Percentiles rank a stretch among this genome's conserved stretches.
Evolutionary conservation across 2,888 invertebrate genomes (phyloP).

Genomic region (Neoaliturus tenellus): DNA sequence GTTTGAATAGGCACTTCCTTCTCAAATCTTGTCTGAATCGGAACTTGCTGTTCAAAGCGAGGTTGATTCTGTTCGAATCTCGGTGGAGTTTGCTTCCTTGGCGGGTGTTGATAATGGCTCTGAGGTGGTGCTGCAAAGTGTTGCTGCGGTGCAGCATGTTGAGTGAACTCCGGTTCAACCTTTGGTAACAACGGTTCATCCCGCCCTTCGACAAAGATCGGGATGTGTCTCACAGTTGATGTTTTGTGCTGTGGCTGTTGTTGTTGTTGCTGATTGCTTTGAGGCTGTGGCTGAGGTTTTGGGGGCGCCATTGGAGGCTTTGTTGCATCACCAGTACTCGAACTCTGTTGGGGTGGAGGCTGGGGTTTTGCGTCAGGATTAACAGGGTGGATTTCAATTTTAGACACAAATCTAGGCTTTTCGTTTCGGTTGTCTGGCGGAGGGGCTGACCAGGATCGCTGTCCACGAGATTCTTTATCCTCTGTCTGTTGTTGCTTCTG

Average conservation of each 20-base stretch:
- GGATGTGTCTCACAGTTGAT: constrained; percentile 84
- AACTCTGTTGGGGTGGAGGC: constrained; percentile 54
- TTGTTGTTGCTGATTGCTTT: constrained; percentile 42
- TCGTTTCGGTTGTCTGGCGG: constrained; percentile 76
- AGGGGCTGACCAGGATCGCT: constrained; percentile 88
- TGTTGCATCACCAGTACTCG: constrained; percentile 69
- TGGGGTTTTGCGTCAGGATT: constrained; percentile 69
- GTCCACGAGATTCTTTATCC: constrained; percentile 76
- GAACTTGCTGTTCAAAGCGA: constrained; percentile 9
- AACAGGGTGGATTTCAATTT: constrained; percentile 69
- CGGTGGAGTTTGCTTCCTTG: constrained; percentile 1
- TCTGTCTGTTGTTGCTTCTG: constrained; percentile 78
- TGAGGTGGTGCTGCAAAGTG: constrained; percentile 67
- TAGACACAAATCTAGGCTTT: constrained; percentile 69
- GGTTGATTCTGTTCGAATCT: constrained; percentile 64
- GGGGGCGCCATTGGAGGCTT: constrained; percentile 71
- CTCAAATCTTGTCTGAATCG: not conserved
- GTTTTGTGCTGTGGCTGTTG: constrained; percentile 67
- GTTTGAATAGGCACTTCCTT: not conserved
- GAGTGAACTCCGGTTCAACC: constrained; percentile 65
- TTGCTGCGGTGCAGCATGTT: constrained; percentile 60
- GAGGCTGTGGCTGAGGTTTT: constrained; percentile 67
- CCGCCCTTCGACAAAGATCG: constrained; percentile 91
- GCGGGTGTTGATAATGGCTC: constrained; percentile 61
- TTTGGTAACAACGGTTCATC: constrained; percentile 86